These are phyloP conservation scores for Tenthredo amoena DNA, from an alignment of 2,888 invertebrate genomes.

Conservation along the genomic window DNA sequence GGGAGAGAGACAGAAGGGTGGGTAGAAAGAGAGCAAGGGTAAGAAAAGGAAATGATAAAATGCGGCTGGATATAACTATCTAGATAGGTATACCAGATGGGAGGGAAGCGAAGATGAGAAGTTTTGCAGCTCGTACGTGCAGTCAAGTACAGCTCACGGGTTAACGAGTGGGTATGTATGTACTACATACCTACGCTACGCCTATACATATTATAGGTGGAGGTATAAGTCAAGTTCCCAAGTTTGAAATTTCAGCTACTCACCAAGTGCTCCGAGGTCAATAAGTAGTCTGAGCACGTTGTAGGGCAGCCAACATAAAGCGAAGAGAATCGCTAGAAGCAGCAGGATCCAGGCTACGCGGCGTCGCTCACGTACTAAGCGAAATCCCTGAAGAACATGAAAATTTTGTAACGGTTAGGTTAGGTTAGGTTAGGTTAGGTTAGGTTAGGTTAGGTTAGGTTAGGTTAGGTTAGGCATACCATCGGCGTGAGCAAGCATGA, in stretches of 20 bases:
- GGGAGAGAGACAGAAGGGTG: neutral
- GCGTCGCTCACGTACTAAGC: slow-evolving; percentile 85
- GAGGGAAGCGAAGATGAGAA: neutral
- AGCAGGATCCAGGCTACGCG: slow-evolving; percentile 88
- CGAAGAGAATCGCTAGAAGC: slow-evolving; percentile 86
- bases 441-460: neutral
- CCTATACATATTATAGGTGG: neutral
- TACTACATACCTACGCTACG: neutral
- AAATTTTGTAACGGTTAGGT: neutral
- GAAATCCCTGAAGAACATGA: slow-evolving; percentile 78
- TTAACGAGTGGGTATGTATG: neutral
- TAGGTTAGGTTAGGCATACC: neutral
- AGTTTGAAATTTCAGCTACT: slow-evolving; percentile 69
- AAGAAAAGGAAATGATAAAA: slow-evolving; percentile 56
- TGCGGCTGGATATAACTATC: slow-evolving; percentile 66
- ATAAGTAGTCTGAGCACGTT: slow-evolving; percentile 84
- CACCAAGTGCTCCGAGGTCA: slow-evolving; percentile 80
- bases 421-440: neutral
- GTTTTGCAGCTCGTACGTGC: slow-evolving; percentile 21
- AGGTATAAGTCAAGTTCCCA: slow-evolving; percentile 67
- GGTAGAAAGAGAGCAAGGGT: neutral
- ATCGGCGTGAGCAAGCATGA: neutral
- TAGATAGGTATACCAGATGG: neutral
- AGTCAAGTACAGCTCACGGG: slow-evolving; percentile 17
- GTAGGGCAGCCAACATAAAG: slow-evolving; percentile 89